Evolutionary conservation across 2,797 vertebrate genomes (phyloP), one percentile per base, ranked within the genome.

Genomic region (Epinephelus coioides): DNA sequence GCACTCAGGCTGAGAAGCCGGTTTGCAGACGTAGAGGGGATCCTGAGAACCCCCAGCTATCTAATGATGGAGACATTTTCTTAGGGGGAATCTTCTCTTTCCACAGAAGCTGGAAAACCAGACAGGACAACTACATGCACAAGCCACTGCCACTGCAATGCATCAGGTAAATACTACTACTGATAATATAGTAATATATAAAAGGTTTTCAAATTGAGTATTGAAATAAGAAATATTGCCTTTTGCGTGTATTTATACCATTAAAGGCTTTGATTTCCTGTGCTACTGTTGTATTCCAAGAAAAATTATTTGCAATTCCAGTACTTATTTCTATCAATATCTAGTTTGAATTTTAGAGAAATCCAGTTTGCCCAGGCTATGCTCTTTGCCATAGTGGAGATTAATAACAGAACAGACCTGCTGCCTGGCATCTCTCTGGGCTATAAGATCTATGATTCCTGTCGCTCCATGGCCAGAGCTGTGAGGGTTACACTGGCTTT

Each of bases 41-140:
- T 27, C 62, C 75, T 44, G 90, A 93, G 40, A 82, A 76, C 14
- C 94, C 93, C 21, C 90, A 91, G 38, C 61, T 95, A 23, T 90
- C 40, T 21, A 92, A 93, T 53, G 64, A 93, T 27, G 95, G 95
- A 5, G 90, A 95, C 78, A 91, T 95, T 19, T 69, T 91, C 30
- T 54, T 95, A 17, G 95, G 95, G 64, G 95, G 92, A 2, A 83
- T 94, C 44, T 95, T 94, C 17, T 88, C 91, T 40, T 94, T 95
- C 46, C 94, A 95, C 81, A 94, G 85, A 59, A 94, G 82, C 76
- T 95, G 92, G 92, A 76, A 83, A 23, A 61, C 81, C 65, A 80
- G 50, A 72, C 44, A 90, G n/a, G 71, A 89, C 3, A 77, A 55
- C 46, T 95, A 90, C 66, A 78, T 15, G 23, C 23, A 81, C 17